Percentiles rank a stretch among this genome's conserved stretches.
These are phyloP conservation scores for Coptodon bakossiorum DNA, from an alignment of 2,113 vertebrate species.

Conservation along the genomic window DNA sequence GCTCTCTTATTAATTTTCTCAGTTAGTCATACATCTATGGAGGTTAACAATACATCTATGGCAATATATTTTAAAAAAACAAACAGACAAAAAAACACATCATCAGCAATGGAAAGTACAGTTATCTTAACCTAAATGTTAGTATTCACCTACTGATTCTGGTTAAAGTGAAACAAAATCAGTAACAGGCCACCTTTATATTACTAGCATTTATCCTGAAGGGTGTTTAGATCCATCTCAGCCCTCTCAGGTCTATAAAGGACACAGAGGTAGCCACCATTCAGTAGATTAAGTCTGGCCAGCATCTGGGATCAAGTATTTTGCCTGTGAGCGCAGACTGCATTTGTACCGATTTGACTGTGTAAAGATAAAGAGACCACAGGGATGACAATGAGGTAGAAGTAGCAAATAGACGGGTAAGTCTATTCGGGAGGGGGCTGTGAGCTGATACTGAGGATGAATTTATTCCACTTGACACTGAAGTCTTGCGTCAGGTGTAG, in stretches of 20 bases:
- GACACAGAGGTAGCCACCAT: background rate
- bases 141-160: background rate
- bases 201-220: background rate
- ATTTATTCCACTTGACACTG: slow-evolving; percentile 28
- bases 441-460: background rate
- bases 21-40: background rate
- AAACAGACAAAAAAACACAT: background rate
- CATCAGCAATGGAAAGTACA: background rate
- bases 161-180: background rate
- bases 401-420: background rate
- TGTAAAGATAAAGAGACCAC: background rate
- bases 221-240: background rate
- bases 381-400: background rate
- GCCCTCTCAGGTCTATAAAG: background rate
- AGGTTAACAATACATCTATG: background rate
- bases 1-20: background rate
- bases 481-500: slow-evolving; percentile 47
- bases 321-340: background rate
- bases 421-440: background rate
- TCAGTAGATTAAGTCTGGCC: background rate
- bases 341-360: background rate
- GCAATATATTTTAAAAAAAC: background rate
- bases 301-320: background rate
- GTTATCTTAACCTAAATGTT: background rate
- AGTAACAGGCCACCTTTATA: background rate